Percentiles rank a stretch among this genome's conserved stretches.
These are phyloP conservation scores for Macroramphosus scolopax DNA, from an alignment of 2,797 vertebrate genomes.

Conservation along the genomic window DNA sequence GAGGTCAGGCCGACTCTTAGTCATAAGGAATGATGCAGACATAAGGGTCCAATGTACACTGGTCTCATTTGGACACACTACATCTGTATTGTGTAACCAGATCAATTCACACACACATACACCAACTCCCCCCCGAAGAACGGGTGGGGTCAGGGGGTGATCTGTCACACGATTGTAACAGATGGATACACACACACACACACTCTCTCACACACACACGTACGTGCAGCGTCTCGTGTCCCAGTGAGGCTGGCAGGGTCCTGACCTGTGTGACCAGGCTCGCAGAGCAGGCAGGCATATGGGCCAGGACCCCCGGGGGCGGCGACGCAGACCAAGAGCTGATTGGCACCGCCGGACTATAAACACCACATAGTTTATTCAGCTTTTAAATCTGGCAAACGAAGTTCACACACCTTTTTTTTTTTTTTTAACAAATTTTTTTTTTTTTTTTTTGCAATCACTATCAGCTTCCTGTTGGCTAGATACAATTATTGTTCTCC, in stretches of 20 bases:
- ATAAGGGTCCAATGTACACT: slow-evolving; percentile 22
- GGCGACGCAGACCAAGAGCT: slow-evolving; percentile 49
- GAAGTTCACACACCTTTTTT: slow-evolving; percentile 12
- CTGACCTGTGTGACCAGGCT: slow-evolving; percentile 69
- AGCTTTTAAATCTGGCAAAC: slow-evolving; percentile 47
- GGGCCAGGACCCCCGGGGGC: slow-evolving; percentile 57
- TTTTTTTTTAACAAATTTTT: not conserved
- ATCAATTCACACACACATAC: slow-evolving; percentile 21
- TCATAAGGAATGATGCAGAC: slow-evolving; percentile 5
- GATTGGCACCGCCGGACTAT: slow-evolving; percentile 50
- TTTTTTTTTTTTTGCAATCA: slow-evolving; percentile 9
- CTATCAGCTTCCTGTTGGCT: slow-evolving; percentile 20
- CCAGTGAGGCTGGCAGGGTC: slow-evolving; percentile 72
- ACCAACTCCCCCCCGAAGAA: slow-evolving; percentile 11
- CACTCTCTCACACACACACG: slow-evolving; percentile 21
- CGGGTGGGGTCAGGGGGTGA: slow-evolving; percentile 60
- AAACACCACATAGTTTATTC: slow-evolving; percentile 56
- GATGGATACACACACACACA: slow-evolving; percentile 54
- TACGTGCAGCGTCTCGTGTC: slow-evolving; percentile 37
- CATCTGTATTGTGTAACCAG: slow-evolving; percentile 39
- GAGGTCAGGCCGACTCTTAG: not conserved
- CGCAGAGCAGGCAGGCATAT: slow-evolving; percentile 66
- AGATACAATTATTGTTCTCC: slow-evolving; percentile 15
- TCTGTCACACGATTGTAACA: slow-evolving; percentile 67
- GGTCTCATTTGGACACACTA: slow-evolving; percentile 36